Evolutionary conservation across 2,797 vertebrate species (phyloP), one percentile per base, ranked within the genome.

Genomic region (Numenius phaeopus): DNA sequence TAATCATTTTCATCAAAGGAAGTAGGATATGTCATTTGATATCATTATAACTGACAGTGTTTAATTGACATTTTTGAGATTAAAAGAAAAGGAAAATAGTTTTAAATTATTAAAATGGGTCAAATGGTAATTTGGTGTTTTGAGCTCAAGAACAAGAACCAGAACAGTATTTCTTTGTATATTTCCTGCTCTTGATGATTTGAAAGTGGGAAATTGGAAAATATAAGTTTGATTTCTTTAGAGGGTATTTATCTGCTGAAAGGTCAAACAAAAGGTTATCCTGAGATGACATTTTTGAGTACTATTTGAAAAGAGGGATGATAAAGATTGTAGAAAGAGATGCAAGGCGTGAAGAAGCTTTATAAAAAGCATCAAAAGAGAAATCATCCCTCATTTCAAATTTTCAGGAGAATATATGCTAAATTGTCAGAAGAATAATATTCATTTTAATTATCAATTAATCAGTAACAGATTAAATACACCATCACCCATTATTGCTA

Each of bases 251-350:
- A 83, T 96, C 62, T 77, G 32, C 82, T 73, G 69, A 84, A 97
- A 97, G 92, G 83, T 92, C 72, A 93, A 96, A 83, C 77, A 67
- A 97, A 97, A 96, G 66, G 42, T 91, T 95, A 88, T 75, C 73
- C 82, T 92, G 32, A 88, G 65, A 83, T 96, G 89, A 97, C 79
- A 96, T 96, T 98, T 97, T 94, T 77, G 78, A 92, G 87, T 91
- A 90, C 85, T 96, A 52, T 81, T 66, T 26, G 54, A 93, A 91
- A 83, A 71, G 17, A 89, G 42, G 9, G 82, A 92, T 77, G 88
- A 96, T 75, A 87, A 93, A 61, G 34, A 62, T 54, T 71, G 47
- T 57, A 83, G 30, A 94, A 96, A 49, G 32, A 83, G 91, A 95
- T 93, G 49, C 77, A 91, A 94, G 44, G 46, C 84, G 55, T 58